Percentiles rank a stretch among this genome's conserved stretches.
Conservation (phyloP, 1,140 invertebrate species). For the Sycobia sp. region DNA sequence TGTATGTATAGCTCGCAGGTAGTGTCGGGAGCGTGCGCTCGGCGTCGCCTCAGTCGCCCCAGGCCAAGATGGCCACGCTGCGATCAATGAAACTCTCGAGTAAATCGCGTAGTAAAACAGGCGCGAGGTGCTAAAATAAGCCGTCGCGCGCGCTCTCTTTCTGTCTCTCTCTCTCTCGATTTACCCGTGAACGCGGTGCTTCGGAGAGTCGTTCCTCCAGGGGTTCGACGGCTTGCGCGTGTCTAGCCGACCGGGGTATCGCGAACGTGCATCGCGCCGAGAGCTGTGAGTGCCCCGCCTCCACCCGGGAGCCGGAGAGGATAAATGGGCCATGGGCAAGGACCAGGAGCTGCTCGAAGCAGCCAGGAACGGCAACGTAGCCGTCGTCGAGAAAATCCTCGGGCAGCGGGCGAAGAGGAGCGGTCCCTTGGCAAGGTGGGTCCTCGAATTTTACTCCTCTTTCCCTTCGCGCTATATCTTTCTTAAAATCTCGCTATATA, state of each 20-base stretch:
- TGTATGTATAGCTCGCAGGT: too few relatives aligned
- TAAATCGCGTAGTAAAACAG: slow-evolving; percentile 35
- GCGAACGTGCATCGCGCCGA: not conserved
- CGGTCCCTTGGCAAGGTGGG: slow-evolving; percentile 90
- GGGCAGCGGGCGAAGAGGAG: slow-evolving; percentile 87
- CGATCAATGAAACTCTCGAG: slow-evolving; percentile 71
- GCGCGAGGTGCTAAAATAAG: slow-evolving; percentile 13
- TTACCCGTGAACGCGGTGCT: not conserved
- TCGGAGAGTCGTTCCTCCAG: too few relatives aligned
- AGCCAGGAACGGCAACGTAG: slow-evolving; percentile 87
- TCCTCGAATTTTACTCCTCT: slow-evolving; percentile 47
- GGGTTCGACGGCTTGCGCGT: too few relatives aligned
- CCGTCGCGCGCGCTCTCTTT: not conserved
- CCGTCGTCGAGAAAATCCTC: slow-evolving; percentile 89
- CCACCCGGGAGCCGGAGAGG: not conserved
- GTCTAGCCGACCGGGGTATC: not conserved
- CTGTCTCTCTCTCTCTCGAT: slow-evolving; percentile 44
- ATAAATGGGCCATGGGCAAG: slow-evolving; percentile 86
- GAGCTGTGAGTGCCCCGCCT: not conserved
- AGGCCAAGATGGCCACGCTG: slow-evolving; percentile 70
- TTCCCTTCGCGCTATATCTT: not conserved
- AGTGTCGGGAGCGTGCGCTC: slow-evolving; percentile 42
- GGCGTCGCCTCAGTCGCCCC: slow-evolving; percentile 57
- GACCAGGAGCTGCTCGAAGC: slow-evolving; percentile 95
- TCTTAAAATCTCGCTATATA: not conserved